Evolutionary conservation across 2,113 vertebrate genomes (phyloP).

Genomic region (Melanotaenia duboulayi): DNA sequence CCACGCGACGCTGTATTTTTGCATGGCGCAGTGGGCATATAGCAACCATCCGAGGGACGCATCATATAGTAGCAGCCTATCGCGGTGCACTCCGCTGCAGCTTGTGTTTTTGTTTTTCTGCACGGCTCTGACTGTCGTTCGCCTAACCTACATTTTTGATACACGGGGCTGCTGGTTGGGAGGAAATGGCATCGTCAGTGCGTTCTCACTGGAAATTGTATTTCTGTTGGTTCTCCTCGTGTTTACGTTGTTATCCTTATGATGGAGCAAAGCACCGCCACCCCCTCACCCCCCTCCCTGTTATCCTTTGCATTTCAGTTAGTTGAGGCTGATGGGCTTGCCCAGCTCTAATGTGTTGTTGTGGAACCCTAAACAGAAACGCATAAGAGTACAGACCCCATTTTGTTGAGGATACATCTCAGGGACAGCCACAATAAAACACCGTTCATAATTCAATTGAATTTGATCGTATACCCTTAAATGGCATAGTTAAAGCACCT

Average conservation of each 20-base stretch:
- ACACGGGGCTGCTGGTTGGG: slow-evolving; percentile 63
- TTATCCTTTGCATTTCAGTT: slow-evolving; percentile 27
- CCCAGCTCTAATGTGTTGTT: slow-evolving; percentile 47
- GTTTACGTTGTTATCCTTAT: slow-evolving; percentile 74
- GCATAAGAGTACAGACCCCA: slow-evolving; percentile 37
- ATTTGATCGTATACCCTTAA: neutral
- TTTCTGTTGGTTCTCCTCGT: slow-evolving; percentile 69
- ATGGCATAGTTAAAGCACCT: neutral
- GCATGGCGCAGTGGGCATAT: slow-evolving; percentile 81
- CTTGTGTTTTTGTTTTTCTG: slow-evolving; percentile 83
- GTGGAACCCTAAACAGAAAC: slow-evolving; percentile 35
- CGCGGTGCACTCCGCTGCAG: slow-evolving; percentile 71
- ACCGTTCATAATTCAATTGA: neutral
- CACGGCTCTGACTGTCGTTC: slow-evolving; percentile 75
- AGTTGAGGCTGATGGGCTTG: slow-evolving; percentile 54
- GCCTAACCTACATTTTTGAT: slow-evolving; percentile 82
- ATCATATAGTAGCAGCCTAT: slow-evolving; percentile 78
- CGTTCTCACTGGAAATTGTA: slow-evolving; percentile 62
- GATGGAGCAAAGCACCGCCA: slow-evolving; percentile 54
- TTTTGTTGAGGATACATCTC: slow-evolving; percentile 51
- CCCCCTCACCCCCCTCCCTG: slow-evolving; percentile 3
- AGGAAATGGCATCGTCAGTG: slow-evolving; percentile 69
- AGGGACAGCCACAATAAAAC: slow-evolving; percentile 11
- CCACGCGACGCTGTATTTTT: slow-evolving; percentile 59
- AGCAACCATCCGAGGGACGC: slow-evolving; percentile 77